Conservation (phyloP, 1,140 invertebrate species). For the Parasteatoda tepidariorum region DNA sequence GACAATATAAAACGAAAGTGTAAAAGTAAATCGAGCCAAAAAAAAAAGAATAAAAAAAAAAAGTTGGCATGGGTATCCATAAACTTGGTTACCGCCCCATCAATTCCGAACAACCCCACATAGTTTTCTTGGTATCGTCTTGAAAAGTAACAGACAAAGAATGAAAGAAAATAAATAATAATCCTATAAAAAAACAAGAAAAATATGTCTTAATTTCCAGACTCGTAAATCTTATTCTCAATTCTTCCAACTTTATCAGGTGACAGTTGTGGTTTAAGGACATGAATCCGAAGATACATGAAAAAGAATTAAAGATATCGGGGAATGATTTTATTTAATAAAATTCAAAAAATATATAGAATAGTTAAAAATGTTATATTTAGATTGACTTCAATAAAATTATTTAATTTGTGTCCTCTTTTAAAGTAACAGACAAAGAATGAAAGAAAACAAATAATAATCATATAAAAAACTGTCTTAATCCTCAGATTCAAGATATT, state of each 20-base stretch:
- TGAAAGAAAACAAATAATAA: background rate
- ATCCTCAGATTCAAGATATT: slow-evolving; percentile 19
- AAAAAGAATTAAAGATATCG: no score
- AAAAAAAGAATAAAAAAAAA: background rate
- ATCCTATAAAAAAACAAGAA: slow-evolving; percentile 6
- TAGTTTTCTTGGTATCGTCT: background rate
- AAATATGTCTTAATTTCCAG: slow-evolving; percentile 30
- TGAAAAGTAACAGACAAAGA: background rate
- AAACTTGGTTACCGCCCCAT: slow-evolving; percentile 36
- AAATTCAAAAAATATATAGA: no score
- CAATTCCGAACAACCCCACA: slow-evolving; percentile 9
- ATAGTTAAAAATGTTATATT: no score
- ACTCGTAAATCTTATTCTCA: slow-evolving; percentile 19
- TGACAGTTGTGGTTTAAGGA: no score
- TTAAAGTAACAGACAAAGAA: background rate
- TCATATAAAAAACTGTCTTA: slow-evolving; percentile 18
- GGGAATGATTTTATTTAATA: no score
- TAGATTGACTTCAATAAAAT: no score
- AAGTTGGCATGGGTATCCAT: background rate
- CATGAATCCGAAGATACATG: no score
- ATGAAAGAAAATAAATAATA: background rate
- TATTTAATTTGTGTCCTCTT: background rate
- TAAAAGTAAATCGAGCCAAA: slow-evolving; percentile 35
- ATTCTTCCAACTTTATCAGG: background rate
- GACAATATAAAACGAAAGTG: slow-evolving; percentile 46